Base-by-base conservation (phyloP, 2,888 invertebrate species). In the Scaptomyza reducta region DNA sequence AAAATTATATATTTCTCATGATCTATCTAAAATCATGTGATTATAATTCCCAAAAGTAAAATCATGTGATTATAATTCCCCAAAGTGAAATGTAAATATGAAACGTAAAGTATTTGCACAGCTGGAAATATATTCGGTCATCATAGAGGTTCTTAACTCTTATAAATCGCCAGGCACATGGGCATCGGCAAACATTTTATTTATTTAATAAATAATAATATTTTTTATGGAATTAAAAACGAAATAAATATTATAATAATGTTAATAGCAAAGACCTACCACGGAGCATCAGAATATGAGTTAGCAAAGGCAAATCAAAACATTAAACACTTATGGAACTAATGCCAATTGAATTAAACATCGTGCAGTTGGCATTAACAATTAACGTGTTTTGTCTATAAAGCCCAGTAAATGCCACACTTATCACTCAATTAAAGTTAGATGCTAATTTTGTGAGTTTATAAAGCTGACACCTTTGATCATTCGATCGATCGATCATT, bases 351-450 rank as follows among this genome's bases (percentile, higher is more conserved):
- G n/a, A 72, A 72, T 72, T 77, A 31, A 45, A 42, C 29, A 47
- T 14, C 41, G 25, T 16, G 25, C n/a, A 33, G 31, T 74, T 58
- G 74, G 42, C 42, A 33, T 41, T 42, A 57, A 18, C 41, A 77
- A 74, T 74, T 74, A 74, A 38, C 74, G 57, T 35, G 3, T 44
- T 35, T 54, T n/a, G 41, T 22, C 40, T 44, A 46, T 27, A 18
- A 18, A 33, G 44, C 41, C 22, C 10, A 31, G 27, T 7, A 57
- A 42, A 22, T 40, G 63, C 59, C 57, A 64, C 77, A 73, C 72
- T 73, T 62, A 77, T 62, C 67, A 66, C 49, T 58, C 64, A 87
- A 88, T 84, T 76, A 80, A 64, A 55, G 55, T 33, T 49, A 18
- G 14, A 59, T 69, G 51, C 40, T 61, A 71, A 79, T 71, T 73